Percentiles rank a stretch among this genome's conserved stretches.
phyloP scores from a whole-genome alignment of 2,888 invertebrate genomes.

The Hedya salicella region DNA sequence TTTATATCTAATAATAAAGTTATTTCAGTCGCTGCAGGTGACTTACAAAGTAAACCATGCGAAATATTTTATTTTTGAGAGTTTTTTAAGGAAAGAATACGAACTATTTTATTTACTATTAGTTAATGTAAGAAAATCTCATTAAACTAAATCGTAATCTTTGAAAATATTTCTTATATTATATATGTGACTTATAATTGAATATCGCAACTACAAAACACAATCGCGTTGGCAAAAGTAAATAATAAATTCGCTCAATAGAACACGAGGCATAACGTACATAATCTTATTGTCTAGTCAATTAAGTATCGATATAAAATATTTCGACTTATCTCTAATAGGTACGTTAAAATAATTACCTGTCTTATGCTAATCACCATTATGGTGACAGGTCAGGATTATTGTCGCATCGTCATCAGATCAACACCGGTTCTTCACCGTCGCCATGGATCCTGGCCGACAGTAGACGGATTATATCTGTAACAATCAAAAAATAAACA shows the following conservation, averaged over 20 bases:
- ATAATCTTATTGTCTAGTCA: constrained; percentile 23
- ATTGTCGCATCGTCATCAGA: neutral
- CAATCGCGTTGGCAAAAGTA: constrained; percentile 26
- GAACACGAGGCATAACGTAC: constrained; percentile 6
- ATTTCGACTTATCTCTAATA: neutral
- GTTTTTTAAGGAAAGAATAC: too few relatives aligned
- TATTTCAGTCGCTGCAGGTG: constrained; percentile 31
- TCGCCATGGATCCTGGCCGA: neutral
- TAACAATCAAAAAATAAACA: constrained; percentile 21
- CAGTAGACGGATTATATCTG: constrained; percentile 4
- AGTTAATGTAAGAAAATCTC: too few relatives aligned
- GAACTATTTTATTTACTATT: too few relatives aligned
- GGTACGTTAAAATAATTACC: constrained; percentile 21
- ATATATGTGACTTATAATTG: neutral
- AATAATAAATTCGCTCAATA: constrained; percentile 28
- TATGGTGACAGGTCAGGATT: neutral
- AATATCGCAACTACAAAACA: constrained; percentile 22
- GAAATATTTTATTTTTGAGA: too few relatives aligned
- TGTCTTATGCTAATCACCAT: neutral
- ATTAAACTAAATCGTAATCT: too few relatives aligned
- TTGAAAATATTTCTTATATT: neutral
- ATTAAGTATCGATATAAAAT: neutral
- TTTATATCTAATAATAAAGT: constrained; percentile 2
- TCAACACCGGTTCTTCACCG: neutral
- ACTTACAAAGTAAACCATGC: neutral